Base-by-base conservation (phyloP, 92 coral and sea anemone species). In the Bergia puertoricense region DNA sequence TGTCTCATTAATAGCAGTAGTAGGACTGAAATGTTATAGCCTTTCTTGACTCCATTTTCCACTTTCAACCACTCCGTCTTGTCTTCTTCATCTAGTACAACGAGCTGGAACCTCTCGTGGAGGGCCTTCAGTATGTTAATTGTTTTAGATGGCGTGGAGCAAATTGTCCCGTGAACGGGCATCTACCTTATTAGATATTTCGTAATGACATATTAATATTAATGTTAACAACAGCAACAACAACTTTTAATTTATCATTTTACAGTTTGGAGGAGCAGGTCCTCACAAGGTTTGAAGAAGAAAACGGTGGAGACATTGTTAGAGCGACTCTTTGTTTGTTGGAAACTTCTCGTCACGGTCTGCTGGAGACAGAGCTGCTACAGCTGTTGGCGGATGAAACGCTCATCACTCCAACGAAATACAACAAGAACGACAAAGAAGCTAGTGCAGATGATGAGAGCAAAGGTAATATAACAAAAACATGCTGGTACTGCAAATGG, bases 321-420 rank as follows among this genome's bases (percentile, higher is more conserved):
- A 92, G 92, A 42, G 99, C 96, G 4, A 97, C 99, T 5, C 96
- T 97, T 67, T 97, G 99, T 85, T 85, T 97, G 67, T 88, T 97
- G 88, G 99, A 97, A 80, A 97, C 99, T 4, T 97, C 99, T 30
- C 96, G 99, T 16, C 99, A 97, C 51, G 99, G 99, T 74, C 91
- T 97, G 65, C 86, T 97, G 1, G 99, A 97, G 78, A 97, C 98
- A 44, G 99, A 97, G 85, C 94, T 97, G 15, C 88, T 97, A 43
- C 97, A 97, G 86, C 92, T 97, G 93, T 88, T 97, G 77, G 98
- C 98, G 41, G 97, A 97, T 11, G 99, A 97, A 77, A 89, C 89
- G 74, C 93, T 80, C 73, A 93, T 95, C 20, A 90, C 91, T 40
- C 98, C 99, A 38, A 91, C 97, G 68, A 89, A 79, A 79, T 95